Conservation (phyloP, 2,888 invertebrate species). For the Candidula unifasciata region DNA sequence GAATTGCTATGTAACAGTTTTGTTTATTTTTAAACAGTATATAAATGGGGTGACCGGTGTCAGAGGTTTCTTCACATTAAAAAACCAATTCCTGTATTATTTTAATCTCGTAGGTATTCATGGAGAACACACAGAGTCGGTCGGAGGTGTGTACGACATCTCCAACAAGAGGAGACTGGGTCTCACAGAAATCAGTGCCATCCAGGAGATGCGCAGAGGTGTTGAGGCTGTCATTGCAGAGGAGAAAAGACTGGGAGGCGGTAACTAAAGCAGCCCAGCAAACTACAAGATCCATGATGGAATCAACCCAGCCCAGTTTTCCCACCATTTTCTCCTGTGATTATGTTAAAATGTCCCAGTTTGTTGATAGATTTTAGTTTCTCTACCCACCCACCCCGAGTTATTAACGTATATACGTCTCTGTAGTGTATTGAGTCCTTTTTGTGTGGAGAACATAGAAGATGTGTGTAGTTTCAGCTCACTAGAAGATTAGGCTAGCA, state of each 20-base stretch:
- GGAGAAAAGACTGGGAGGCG: slow-evolving; percentile 79
- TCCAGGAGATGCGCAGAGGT: slow-evolving; percentile 67
- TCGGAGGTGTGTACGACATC: slow-evolving; percentile 73
- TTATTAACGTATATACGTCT: too few relatives aligned
- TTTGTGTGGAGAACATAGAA: too few relatives aligned
- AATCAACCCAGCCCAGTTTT: not conserved
- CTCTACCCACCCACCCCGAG: too few relatives aligned
- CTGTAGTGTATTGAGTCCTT: too few relatives aligned
- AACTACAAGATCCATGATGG: not conserved
- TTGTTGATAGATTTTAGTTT: too few relatives aligned
- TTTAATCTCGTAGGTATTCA: slow-evolving; percentile 60
- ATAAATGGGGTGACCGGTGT: too few relatives aligned
- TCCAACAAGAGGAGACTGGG: slow-evolving; percentile 73
- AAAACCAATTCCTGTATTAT: not conserved
- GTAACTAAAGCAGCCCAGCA: not conserved
- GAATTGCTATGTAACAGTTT: too few relatives aligned
- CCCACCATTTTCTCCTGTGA: not conserved
- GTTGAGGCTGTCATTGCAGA: slow-evolving; percentile 57
- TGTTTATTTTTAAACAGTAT: too few relatives aligned
- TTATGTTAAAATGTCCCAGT: not conserved
- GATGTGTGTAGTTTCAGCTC: too few relatives aligned
- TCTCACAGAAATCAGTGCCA: slow-evolving; percentile 66
- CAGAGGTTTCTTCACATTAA: too few relatives aligned
- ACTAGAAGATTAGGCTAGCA: too few relatives aligned
- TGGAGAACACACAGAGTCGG: slow-evolving; percentile 73